Percentiles rank a stretch among this genome's conserved stretches.
phyloP scores from a whole-genome alignment of 1,140 invertebrate species.

The Drosophila parvula region DNA sequence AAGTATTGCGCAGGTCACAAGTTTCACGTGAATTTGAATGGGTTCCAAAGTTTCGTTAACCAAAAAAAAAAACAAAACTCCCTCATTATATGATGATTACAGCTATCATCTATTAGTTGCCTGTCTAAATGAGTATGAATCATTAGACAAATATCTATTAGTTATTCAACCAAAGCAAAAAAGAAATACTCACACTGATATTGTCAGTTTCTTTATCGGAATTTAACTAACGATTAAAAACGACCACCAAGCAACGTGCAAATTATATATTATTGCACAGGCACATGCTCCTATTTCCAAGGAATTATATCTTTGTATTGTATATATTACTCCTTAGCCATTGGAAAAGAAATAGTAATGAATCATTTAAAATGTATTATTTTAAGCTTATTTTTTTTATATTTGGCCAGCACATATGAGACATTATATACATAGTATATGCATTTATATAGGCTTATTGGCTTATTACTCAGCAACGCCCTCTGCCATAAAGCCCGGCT shows the following conservation, averaged over 20 bases:
- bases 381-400: not conserved
- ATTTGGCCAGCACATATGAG: not conserved
- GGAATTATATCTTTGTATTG: not conserved
- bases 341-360: not conserved
- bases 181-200: conserved; percentile 7
- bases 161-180: conserved; percentile 11
- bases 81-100: not conserved
- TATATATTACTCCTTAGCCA: not conserved
- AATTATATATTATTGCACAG: conserved; percentile 4
- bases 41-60: conserved; percentile 1
- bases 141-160: conserved; percentile 33
- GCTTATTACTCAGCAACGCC: conserved; percentile 20
- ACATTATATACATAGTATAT: conserved; percentile 4
- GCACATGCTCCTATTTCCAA: conserved; percentile 1
- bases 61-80: conserved; percentile 3
- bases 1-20: conserved; percentile 20
- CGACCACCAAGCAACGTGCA: conserved; percentile 11
- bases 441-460: conserved; percentile 12
- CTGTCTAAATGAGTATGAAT: conserved; percentile 48
- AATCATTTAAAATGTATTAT: conserved; percentile 1
- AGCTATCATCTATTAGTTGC: conserved; percentile 23
- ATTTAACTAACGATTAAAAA: conserved; percentile 2
- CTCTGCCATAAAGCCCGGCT: conserved; percentile 11
- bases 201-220: conserved; percentile 32
- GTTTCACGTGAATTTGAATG: not conserved